A percentile compares a stretch with the other conserved stretches of the same genome.
These are phyloP conservation scores for Meloe dianella DNA, from an alignment of 2,888 invertebrate species.

Conservation along the genomic window DNA sequence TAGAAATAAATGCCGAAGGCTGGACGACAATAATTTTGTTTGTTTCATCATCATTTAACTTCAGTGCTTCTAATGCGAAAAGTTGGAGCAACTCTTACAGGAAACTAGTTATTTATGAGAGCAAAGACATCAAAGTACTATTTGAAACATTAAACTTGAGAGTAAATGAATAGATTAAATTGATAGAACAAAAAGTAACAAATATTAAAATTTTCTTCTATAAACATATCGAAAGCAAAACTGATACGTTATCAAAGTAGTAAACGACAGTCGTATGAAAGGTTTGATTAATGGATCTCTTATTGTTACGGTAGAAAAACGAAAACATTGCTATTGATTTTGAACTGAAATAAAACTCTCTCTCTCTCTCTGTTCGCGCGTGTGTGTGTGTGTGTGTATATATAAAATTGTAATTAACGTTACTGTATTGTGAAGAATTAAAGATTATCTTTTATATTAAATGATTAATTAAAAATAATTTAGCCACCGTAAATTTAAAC, in stretches of 20 bases:
- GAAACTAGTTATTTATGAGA: background rate
- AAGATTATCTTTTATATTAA: slow-evolving; percentile 11
- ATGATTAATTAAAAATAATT: slow-evolving; percentile 5
- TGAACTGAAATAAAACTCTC: background rate
- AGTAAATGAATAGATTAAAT: background rate
- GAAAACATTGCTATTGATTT: slow-evolving; percentile 23
- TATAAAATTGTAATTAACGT: slow-evolving; percentile 31
- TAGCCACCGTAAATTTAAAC: background rate
- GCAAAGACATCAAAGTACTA: background rate
- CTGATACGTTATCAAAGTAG: background rate
- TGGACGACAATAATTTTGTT: background rate
- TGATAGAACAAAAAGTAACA: background rate
- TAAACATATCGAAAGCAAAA: background rate
- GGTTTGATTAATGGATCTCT: slow-evolving; percentile 31
- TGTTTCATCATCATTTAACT: background rate
- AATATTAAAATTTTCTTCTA: background rate
- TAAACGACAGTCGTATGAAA: slow-evolving; percentile 3
- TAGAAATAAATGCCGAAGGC: background rate
- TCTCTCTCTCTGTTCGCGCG: too few relatives aligned
- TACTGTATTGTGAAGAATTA: slow-evolving; percentile 25
- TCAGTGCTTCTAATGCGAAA: background rate
- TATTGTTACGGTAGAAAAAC: slow-evolving; percentile 22
- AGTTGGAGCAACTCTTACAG: background rate
- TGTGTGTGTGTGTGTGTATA: slow-evolving; percentile 6
- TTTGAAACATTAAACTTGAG: background rate